Evolutionary conservation across 1,140 invertebrate genomes (phyloP), one percentile per base, ranked within the genome.

Genomic region (Stegodyphus dumicola): DNA sequence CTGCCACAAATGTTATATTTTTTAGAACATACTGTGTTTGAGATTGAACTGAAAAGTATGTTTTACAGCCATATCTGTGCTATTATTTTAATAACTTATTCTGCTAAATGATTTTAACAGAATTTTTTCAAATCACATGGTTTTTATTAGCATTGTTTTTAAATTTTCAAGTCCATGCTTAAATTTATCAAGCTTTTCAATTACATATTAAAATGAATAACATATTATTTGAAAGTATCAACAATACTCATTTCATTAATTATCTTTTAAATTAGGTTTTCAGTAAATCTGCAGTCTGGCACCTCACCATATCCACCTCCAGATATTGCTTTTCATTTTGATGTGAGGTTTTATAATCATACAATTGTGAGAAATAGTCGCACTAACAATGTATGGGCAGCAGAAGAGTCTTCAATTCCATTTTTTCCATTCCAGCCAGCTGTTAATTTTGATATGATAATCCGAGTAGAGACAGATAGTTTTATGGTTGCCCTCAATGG

Each of bases 401-500:
- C 90, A 5, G 95, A 96, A 89, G 95, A 95, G 88, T 92, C 92
- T 51, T 90, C 90, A n/a, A 94, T 94, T 0, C 91, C 92, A 71
- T 54, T 75, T 0, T 91, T 95, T 90, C 94, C 94, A 7, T 92
- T 97, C 56, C 89, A 90, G 0, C 90, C 91, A 6, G 95, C 94
- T 0, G 91, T 94, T 86, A 90, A 91, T 10, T 96, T 96, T 89
- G 95, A 96, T 89, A 92, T 95, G 2, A 90, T 95, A 17, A 90
- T 97, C 33, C 89, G 95, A 0, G 94, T 93, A 74, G 94, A 95
- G 77, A 90, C 91, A 1, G 89, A 91, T 6, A 90, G 92, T 54
- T 94, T 93, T 88, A 96, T 95, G 92, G 94, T 95, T 87, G 94
- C 94, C 2, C 89, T 96, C 0, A 96, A 96, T 90, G 95, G 94